These are phyloP conservation scores for Ophioderma brevispina DNA, from an alignment of 35 echinoderm and acorn worm genomes.

Conservation along the genomic window DNA sequence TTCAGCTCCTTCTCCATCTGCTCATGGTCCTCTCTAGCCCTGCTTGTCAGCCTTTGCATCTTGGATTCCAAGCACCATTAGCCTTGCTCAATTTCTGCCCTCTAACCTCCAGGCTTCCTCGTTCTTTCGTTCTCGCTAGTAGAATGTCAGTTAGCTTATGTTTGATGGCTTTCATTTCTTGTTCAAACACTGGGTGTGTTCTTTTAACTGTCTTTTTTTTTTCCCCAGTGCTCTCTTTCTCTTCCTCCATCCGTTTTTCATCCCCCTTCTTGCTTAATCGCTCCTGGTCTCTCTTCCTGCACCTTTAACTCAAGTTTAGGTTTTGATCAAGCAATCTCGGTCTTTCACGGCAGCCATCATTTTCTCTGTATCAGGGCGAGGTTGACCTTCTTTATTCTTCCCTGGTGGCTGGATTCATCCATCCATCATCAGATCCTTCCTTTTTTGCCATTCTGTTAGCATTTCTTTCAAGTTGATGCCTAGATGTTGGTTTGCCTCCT, in stretches of 20 bases:
- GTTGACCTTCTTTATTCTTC: neutral
- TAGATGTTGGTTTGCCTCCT: neutral
- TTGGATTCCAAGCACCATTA: neutral
- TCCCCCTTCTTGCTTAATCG: neutral
- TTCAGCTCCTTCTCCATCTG: neutral
- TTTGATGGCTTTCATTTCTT: neutral
- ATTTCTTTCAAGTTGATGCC: neutral
- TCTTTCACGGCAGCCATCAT: neutral
- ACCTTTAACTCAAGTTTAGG: neutral
- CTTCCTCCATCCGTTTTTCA: neutral
- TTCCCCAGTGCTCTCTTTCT: neutral
- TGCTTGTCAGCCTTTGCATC: neutral
- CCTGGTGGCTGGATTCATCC: too few relatives aligned
- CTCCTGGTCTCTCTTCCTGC: neutral
- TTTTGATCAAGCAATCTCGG: neutral
- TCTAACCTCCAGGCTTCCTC: neutral
- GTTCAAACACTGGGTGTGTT: neutral
- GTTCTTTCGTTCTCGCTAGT: neutral
- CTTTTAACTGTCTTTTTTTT: slow-evolving; percentile 1
- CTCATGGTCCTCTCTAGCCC: neutral
- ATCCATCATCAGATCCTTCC: neutral
- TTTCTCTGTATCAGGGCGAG: neutral
- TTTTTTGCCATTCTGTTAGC: neutral
- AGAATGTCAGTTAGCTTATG: neutral
- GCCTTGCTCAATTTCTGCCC: neutral